Percentiles rank a stretch among this genome's conserved stretches.
phyloP scores from a whole-genome alignment of 2,113 vertebrate species.

The Cebus imitator region DNA sequence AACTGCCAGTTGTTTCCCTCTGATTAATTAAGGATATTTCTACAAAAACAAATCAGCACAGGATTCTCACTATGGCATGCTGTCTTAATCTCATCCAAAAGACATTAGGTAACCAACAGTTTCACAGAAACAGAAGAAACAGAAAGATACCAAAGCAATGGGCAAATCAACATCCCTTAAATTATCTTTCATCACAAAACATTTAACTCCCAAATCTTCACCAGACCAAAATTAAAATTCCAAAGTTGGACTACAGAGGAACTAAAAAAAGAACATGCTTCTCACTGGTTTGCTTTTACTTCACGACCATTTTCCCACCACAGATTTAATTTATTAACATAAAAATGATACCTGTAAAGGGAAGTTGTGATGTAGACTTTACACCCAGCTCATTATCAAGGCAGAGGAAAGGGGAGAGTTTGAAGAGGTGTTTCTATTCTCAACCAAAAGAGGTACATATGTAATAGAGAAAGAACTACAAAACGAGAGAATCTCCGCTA shows the following conservation, averaged over 20 bases:
- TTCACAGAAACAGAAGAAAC: background rate
- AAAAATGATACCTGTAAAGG: slow-evolving; percentile 16
- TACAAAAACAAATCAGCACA: slow-evolving; percentile 27
- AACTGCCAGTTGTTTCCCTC: background rate
- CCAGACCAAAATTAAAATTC: slow-evolving; percentile 35
- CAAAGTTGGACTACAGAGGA: background rate
- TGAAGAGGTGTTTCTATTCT: background rate
- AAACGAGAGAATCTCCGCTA: background rate
- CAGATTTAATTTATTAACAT: slow-evolving; percentile 26
- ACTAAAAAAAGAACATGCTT: background rate
- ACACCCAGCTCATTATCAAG: background rate
- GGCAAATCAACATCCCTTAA: background rate
- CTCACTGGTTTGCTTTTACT: background rate
- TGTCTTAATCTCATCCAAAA: background rate
- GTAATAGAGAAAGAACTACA: slow-evolving; percentile 3
- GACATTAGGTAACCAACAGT: background rate
- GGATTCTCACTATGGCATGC: background rate
- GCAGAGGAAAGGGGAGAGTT: background rate
- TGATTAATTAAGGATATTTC: slow-evolving; percentile 52
- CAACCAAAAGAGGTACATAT: background rate
- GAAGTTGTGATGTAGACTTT: background rate
- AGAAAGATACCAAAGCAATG: background rate
- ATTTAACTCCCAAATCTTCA: background rate
- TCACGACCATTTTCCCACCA: background rate
- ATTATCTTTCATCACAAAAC: background rate